Evolutionary conservation across 2,888 invertebrate genomes (phyloP), one percentile per base, ranked within the genome.

Genomic region (Smittia sp.): DNA sequence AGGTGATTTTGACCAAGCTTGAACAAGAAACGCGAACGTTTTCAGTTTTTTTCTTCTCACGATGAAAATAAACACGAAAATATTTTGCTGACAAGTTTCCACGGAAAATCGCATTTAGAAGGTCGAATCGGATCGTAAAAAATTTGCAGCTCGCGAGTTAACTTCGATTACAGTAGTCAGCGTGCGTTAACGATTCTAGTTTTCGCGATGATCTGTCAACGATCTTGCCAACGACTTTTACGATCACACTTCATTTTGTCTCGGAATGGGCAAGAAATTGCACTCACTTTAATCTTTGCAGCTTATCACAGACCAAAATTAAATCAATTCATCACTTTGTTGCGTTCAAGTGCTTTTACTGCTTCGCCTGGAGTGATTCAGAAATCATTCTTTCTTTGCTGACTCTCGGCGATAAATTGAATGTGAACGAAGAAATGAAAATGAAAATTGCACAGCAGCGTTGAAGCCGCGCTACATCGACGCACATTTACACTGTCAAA

Each of bases 321-420:
- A 58, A 58, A 20, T 58, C 22, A 58, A 58, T 22, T 58, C 58
- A 58, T 58, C 11, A 58, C 58, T 58, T 18, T 22, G 58, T 58
- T 20, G 1, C 9, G 9, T 18, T 58, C 58, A 58, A 58, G 58
- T 58, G n/a, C 20, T 22, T 58, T 58, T 58, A 58, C 22, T 22
- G 58, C 9, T 58, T 58, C 1, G 22, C 13, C 7, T 13, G 9
- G 58, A 58, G 22, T 20, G 22, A 58, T 20, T 58, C 18, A 58
- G 3, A 58, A 58, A 58, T 58, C 58, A 58, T 58, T 58, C 58
- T 58, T 18, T 18, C 58, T 4, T 18, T 22, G 3, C 22, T 22
- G 58, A 58, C 18, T 13, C 22, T 22, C 58, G 11, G 18, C 58
- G 58, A 58, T 58, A 22, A 58, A 58, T 22, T 58, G 18, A 58